Evolutionary conservation across 2,888 invertebrate genomes (phyloP).

Genomic region (Lumbricus terrestris): DNA sequence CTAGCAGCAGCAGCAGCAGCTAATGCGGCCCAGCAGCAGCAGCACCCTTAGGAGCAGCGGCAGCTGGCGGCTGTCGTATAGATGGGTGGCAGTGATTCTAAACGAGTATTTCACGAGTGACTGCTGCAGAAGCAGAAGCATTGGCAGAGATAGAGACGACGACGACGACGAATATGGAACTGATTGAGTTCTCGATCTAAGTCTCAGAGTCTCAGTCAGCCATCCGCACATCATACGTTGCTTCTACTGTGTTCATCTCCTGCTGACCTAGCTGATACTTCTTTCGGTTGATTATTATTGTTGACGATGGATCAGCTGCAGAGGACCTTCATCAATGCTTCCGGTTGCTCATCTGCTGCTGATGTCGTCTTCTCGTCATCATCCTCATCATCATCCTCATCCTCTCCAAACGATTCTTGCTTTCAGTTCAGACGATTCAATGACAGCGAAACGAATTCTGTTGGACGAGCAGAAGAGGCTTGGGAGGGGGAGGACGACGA

Average conservation of each 20-base stretch:
- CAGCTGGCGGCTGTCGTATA: neutral
- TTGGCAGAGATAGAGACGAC: too few relatives aligned
- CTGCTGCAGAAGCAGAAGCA: too few relatives aligned
- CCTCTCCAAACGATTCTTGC: neutral
- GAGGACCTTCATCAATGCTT: neutral
- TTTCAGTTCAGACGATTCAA: neutral
- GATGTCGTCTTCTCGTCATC: too few relatives aligned
- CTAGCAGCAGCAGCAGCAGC: constrained; percentile 20
- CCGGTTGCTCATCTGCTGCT: neutral
- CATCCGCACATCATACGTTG: neutral
- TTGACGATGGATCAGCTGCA: neutral
- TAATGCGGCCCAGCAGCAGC: constrained; percentile 19
- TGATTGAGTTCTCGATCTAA: too few relatives aligned
- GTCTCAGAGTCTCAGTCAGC: too few relatives aligned
- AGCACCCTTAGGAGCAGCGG: constrained; percentile 6
- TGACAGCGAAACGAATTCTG: neutral
- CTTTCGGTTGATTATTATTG: neutral
- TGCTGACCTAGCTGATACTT: neutral
- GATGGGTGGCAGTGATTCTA: neutral
- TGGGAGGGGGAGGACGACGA: neutral
- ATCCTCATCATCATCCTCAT: neutral
- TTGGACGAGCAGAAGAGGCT: neutral
- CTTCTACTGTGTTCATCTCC: neutral
- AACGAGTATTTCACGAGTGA: too few relatives aligned
- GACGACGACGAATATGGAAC: too few relatives aligned